A percentile compares a stretch with the other conserved stretches of the same genome.
Evolutionary conservation across 2,113 vertebrate species (phyloP).

Genomic region (Ophthalmolycus amberensis): DNA sequence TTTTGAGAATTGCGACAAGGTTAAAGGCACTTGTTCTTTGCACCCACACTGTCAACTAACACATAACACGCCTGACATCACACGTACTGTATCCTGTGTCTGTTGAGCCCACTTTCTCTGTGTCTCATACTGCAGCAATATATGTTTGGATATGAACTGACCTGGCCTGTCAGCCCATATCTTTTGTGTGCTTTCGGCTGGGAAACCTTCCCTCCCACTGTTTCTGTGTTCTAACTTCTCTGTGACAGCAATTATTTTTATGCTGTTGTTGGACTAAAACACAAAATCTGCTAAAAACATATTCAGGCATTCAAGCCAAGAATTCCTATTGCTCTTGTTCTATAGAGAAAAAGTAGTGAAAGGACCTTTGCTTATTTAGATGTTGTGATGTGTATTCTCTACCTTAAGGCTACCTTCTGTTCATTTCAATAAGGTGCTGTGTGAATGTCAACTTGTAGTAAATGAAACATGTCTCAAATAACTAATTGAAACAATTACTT

Average conservation of each 20-base stretch:
- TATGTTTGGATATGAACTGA: conserved; percentile 69
- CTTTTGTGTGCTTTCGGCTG: conserved; percentile 46
- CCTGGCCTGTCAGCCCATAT: conserved; percentile 66
- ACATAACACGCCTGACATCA: conserved; percentile 41
- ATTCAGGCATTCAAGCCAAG: conserved; percentile 6
- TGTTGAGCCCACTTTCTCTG: conserved; percentile 64
- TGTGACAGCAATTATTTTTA: conserved; percentile 43
- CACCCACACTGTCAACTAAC: conserved; percentile 46
- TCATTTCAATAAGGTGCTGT: conserved; percentile 10
- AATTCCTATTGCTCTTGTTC: conserved; percentile 11
- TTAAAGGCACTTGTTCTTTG: conserved; percentile 26
- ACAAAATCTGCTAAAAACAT: conserved; percentile 13
- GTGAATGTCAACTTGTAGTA: conserved; percentile 25
- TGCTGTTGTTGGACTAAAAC: conserved; percentile 66
- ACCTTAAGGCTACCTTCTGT: not conserved
- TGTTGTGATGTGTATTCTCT: not conserved
- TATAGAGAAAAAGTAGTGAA: not conserved
- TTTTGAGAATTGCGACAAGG: conserved; percentile 9
- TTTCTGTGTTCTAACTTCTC: conserved; percentile 65
- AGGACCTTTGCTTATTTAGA: not conserved
- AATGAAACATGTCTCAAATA: not conserved
- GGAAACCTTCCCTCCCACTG: conserved; percentile 16
- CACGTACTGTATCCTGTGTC: conserved; percentile 56
- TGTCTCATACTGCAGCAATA: conserved; percentile 62
- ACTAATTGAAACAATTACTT: not conserved